Evolutionary conservation across 2,113 vertebrate genomes (phyloP).

Genomic region (Cryptotis parvus): DNA sequence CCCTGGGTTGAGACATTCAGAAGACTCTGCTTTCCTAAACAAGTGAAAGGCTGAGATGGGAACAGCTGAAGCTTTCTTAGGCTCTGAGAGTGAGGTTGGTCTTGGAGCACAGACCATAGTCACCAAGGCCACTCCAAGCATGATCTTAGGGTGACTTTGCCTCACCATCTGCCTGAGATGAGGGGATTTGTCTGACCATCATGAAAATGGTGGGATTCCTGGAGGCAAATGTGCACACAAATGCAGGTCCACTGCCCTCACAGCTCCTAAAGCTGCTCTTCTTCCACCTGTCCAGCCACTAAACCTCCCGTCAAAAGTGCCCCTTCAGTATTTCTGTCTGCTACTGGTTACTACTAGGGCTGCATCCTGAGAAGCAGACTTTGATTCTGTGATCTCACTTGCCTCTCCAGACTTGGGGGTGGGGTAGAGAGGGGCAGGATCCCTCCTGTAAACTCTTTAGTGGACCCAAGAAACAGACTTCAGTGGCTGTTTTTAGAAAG

Average conservation of each 20-base stretch:
- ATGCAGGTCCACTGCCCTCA: no score
- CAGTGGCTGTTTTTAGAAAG: background rate
- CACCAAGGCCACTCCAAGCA: background rate
- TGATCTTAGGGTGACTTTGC: background rate
- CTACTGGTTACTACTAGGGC: background rate
- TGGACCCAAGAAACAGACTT: background rate
- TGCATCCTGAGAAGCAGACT: background rate
- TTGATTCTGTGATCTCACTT: background rate
- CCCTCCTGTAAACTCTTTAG: background rate
- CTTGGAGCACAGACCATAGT: background rate
- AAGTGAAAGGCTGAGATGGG: no score
- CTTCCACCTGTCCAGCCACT: background rate
- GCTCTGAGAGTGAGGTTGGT: background rate
- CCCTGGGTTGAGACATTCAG: background rate
- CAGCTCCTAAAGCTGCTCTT: background rate
- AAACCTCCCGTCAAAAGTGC: background rate
- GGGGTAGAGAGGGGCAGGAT: background rate
- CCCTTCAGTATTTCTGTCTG: background rate
- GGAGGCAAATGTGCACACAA: background rate
- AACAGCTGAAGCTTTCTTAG: background rate
- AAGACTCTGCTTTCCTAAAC: background rate
- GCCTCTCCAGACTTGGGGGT: background rate
- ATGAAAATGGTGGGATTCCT: no score
- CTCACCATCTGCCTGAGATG: background rate
- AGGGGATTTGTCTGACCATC: background rate